A percentile compares a stretch with the other conserved stretches of the same genome.
Conservation (phyloP, 1,140 invertebrate species). For the Pseudomyrmex cubaensis region DNA sequence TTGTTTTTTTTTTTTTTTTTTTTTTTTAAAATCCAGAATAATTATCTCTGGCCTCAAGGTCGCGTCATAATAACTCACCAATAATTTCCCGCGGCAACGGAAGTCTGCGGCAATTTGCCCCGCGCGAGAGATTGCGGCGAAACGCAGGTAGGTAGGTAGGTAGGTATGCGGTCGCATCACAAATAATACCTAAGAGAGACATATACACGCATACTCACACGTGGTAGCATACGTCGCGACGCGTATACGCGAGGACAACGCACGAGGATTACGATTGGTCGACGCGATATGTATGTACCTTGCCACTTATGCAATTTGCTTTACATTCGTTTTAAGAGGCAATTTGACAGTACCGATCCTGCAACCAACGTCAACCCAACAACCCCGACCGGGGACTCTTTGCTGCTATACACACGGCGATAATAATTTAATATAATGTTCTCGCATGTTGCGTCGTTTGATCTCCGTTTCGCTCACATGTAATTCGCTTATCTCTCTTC, state of each 20-base stretch:
- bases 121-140: slow-evolving; percentile 3
- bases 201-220: neutral
- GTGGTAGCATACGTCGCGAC: neutral
- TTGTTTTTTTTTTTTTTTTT: no score
- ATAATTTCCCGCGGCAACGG: slow-evolving; percentile 39
- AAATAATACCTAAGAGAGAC: neutral
- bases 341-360: slow-evolving; percentile 50
- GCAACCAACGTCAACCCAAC: neutral
- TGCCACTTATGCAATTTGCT: slow-evolving; percentile 67
- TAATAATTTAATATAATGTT: slow-evolving; percentile 49
- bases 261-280: slow-evolving; percentile 14
- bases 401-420: neutral
- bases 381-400: neutral
- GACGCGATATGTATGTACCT: neutral
- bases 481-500: neutral
- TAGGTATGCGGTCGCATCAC: slow-evolving; percentile 48
- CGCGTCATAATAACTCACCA: slow-evolving; percentile 12
- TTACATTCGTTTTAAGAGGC: slow-evolving; percentile 61
- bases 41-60: slow-evolving; percentile 34
- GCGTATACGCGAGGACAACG: slow-evolving; percentile 1
- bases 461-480: neutral
- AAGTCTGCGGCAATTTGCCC: slow-evolving; percentile 47
- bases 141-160: neutral
- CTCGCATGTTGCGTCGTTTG: slow-evolving; percentile 2
- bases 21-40: no score